Base-by-base conservation (phyloP, 1,140 invertebrate genomes). In the Reticulitermes speratus region DNA sequence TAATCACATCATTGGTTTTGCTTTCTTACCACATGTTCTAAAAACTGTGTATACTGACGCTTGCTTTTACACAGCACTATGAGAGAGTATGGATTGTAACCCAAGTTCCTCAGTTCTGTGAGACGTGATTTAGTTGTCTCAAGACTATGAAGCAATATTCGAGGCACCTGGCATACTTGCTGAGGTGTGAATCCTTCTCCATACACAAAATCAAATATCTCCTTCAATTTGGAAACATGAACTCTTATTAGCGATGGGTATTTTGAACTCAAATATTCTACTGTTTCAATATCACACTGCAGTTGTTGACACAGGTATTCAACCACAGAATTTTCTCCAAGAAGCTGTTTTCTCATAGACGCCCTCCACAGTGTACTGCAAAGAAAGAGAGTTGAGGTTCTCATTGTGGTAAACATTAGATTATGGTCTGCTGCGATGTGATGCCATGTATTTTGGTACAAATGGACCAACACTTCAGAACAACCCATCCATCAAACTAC, bases 141-240 rank as follows among this genome's bases (percentile, higher is more conserved):
- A 0, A 92, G 88, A 87, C 91, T 92, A 86, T 93, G 92, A 25
- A 91, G 90, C 30, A 93, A 87, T 85, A 93, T 91, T 59, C 93
- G 90, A 32, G 92, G 92, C 16, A 90, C 89, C 85, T 90, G 89
- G n/a, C 90, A 90, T 82, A 93, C 90, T 86, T 93, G 91, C 52
- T 89, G 87, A 9, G 90, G 89, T 6, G 90, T 89, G 87, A 92
- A 93, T 23, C 92, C 90, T 84, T 91, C 89, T 55, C 89, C 90
- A 85, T 90, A 90, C 6, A 93, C 87, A 83, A 92, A 93, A 88
- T 93, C 92, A 12, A 93, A 89, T 23, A 93, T 91, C 87, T 92
- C 91, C 85, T 92, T 89, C 85, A 93, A 89, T 89, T 92, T 93
- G 14, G 90, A 90, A 23, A 92, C 90, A 75, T 90, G 90, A 32